phyloP scores from a whole-genome alignment of 2,888 invertebrate genomes.

The Eupithecia vulgata region DNA sequence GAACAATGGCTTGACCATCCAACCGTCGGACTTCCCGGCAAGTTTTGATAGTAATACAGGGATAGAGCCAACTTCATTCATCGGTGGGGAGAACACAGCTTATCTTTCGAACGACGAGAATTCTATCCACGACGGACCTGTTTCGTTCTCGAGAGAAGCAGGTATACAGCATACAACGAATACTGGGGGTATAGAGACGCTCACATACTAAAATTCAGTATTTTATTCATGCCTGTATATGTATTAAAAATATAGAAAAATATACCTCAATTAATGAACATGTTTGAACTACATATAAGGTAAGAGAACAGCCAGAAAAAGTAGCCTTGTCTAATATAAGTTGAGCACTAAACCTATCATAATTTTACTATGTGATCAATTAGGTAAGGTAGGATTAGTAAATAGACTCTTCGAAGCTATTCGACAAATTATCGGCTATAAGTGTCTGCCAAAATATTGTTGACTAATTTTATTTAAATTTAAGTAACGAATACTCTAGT shows the following conservation, averaged over 20 bases:
- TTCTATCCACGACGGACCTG: constrained; percentile 59
- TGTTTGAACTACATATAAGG: background rate
- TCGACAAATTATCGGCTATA: background rate
- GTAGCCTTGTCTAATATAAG: background rate
- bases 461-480: constrained; percentile 23
- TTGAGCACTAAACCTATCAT: background rate
- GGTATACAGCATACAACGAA: constrained; percentile 71
- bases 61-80: constrained; percentile 59
- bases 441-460: constrained; percentile 14
- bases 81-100: constrained; percentile 55
- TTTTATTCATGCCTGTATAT: background rate
- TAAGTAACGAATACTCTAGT: constrained; percentile 7
- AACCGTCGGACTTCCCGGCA: constrained; percentile 59
- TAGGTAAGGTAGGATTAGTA: background rate
- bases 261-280: background rate
- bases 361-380: background rate
- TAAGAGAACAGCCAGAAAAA: no score
- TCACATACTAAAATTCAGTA: constrained; percentile 61
- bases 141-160: constrained; percentile 69
- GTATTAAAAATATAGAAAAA: background rate
- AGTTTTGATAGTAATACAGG: constrained; percentile 54
- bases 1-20: constrained; percentile 48
- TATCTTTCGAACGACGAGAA: constrained; percentile 55
- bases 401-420: background rate
- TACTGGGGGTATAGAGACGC: constrained; percentile 68